Evolutionary conservation across 2,113 vertebrate species (phyloP).

Genomic region (Pyxicephalus adspersus): DNA sequence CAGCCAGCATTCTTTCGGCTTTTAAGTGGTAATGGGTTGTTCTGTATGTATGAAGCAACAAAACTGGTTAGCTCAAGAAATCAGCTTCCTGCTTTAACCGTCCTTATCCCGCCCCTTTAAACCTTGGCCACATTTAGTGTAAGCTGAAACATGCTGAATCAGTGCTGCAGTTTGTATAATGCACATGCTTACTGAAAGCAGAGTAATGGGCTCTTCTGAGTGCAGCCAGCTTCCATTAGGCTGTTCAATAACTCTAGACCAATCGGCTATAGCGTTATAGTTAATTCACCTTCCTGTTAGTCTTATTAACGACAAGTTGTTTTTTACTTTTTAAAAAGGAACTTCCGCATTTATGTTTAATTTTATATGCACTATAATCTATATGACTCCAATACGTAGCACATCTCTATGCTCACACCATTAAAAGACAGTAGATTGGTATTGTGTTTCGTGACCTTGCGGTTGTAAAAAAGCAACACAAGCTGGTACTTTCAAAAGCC

Average conservation of each 20-base stretch:
- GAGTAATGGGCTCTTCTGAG: background rate
- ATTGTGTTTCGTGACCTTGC: no score
- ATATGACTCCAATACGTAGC: no score
- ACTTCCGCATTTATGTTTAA: no score
- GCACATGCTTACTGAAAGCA: background rate
- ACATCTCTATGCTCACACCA: no score
- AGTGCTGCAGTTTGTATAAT: slow-evolving; percentile 36
- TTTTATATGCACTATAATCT: no score
- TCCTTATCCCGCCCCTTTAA: slow-evolving; percentile 34
- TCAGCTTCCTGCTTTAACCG: slow-evolving; percentile 19
- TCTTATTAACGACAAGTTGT: no score
- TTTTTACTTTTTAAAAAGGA: no score
- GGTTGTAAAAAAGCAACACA: no score
- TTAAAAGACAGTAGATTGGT: no score
- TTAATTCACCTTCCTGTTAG: background rate
- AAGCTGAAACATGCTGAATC: slow-evolving; percentile 39
- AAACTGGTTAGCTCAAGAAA: background rate
- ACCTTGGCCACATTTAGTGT: slow-evolving; percentile 26
- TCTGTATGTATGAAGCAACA: background rate
- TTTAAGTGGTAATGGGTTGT: background rate
- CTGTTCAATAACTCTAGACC: background rate
- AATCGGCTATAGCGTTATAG: background rate
- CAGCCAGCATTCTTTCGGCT: background rate
- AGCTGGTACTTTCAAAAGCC: no score
- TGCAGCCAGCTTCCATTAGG: background rate